Base-by-base conservation (phyloP, 35 echinoderm and acorn worm genomes). In the Strongylocentrotus purpuratus region DNA sequence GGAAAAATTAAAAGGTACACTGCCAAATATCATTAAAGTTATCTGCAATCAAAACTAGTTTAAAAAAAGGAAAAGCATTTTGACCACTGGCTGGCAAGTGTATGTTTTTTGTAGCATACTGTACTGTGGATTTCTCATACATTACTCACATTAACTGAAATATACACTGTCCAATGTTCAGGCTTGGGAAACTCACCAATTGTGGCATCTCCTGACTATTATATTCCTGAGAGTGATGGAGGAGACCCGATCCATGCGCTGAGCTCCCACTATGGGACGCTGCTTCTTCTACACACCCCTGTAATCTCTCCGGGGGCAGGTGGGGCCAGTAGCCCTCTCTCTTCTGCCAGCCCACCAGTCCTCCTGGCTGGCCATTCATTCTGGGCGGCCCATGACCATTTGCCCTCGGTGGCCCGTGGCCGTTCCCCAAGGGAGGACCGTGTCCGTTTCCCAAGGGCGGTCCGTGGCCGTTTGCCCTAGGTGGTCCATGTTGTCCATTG, bases 291-390 rank as follows among this genome's bases (percentile, higher is more conserved):
- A 52, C n/a, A 5, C 46, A 48, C 45, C 46, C 45, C 87, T 46
- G 7, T 31, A 55, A 20, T 12, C 4, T 33, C 18, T 58, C 91
- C 8, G 46, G 91, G 31, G 91, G 91, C 20, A 32, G 46, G n/a
- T 46, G 46, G 46, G 91, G 91, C 20, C 2, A 31, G 31, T 32
- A 48, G 4, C 33, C 91, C 48, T 50, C 48, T 28, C 46, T 93
- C 46, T 93, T 93, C 91, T 93, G 91, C 91, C 91, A 93, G 45
- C 46, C 91, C 46, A 46, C 22, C 20, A 78, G n/a, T 28, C 65
- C 65, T 28, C 65, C 65, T 28, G 65, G 65, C 65, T 93, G 48
- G 46, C 91, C 91, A 32, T 93, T 93, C 33, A 46, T 46, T 46
- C 32, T 31, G 46, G 48, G 45, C 10, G 45, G 91, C 18, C 91